phyloP scores from a whole-genome alignment of 2,888 invertebrate genomes.

The Notodonta dromedarius region DNA sequence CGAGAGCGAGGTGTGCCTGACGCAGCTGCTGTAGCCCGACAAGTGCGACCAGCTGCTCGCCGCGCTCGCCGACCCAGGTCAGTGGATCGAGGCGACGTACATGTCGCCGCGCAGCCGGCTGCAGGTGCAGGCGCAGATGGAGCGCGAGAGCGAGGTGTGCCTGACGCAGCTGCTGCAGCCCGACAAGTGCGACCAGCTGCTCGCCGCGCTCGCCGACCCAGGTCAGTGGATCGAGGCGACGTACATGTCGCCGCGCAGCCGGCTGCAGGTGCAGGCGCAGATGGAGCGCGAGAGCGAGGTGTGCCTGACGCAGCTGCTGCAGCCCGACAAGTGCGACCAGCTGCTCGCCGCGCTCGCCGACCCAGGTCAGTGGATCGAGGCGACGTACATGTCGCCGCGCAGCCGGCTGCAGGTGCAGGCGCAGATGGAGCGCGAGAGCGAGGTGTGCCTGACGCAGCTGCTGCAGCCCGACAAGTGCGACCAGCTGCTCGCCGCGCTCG shows the following conservation, averaged over 20 bases:
- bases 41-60: constrained; percentile 83
- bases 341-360: constrained; percentile 59
- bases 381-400: constrained; percentile 88
- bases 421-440: constrained; percentile 92
- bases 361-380: constrained; percentile 89
- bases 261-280: constrained; percentile 89
- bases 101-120: constrained; percentile 86
- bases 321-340: constrained; percentile 81
- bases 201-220: constrained; percentile 41
- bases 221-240: constrained; percentile 88
- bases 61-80: constrained; percentile 20
- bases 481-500: constrained; percentile 65
- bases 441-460: constrained; percentile 86
- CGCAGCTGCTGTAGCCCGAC: constrained; percentile 76
- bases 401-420: constrained; percentile 89
- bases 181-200: constrained; percentile 83
- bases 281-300: constrained; percentile 93
- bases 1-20: constrained; percentile 90
- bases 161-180: constrained; percentile 83
- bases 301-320: constrained; percentile 84
- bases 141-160: constrained; percentile 91
- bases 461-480: constrained; percentile 83
- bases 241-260: constrained; percentile 88
- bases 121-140: constrained; percentile 91
- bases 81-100: constrained; percentile 90